Percentiles rank a stretch among this genome's conserved stretches.
Evolutionary conservation across 1,140 invertebrate genomes (phyloP).

Genomic region (Battus philenor): DNA sequence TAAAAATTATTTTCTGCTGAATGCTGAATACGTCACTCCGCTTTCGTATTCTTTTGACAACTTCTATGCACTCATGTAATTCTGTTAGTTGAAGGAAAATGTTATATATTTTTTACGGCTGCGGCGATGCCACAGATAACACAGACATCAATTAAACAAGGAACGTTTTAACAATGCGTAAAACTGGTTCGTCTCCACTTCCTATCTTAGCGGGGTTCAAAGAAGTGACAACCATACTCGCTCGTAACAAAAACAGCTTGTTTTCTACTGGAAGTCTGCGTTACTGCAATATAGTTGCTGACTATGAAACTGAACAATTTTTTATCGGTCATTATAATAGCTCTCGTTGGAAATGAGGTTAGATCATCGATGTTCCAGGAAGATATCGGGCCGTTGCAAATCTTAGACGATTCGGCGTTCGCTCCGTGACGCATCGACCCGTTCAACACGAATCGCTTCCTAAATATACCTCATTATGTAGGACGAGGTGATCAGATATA

Average conservation of each 20-base stretch:
- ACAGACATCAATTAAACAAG: neutral
- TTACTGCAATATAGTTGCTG: constrained; percentile 4
- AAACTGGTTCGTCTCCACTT: constrained; percentile 7
- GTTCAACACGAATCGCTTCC: constrained; percentile 29
- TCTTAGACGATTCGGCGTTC: constrained; percentile 20
- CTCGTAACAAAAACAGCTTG: constrained; percentile 6
- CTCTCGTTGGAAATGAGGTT: neutral
- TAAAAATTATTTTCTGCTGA: too few relatives aligned
- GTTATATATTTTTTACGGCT: too few relatives aligned
- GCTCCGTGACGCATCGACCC: constrained; percentile 22
- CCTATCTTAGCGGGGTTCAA: constrained; percentile 7
- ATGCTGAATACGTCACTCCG: too few relatives aligned
- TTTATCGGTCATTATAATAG: constrained; percentile 7
- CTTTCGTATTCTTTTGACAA: too few relatives aligned
- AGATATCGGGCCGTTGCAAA: constrained; percentile 23
- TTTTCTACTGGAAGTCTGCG: constrained; percentile 7
- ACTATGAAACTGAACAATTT: neutral
- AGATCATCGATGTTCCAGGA: constrained; percentile 15
- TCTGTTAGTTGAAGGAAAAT: too few relatives aligned
- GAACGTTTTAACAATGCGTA: constrained; percentile 3
- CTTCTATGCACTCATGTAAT: too few relatives aligned
- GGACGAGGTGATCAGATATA: constrained; percentile 29
- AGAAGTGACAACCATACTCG: constrained; percentile 8
- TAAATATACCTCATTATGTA: constrained; percentile 32
- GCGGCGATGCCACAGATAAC: neutral